phyloP scores from a whole-genome alignment of 1,140 invertebrate genomes.

The Globodera ellingtonae region DNA sequence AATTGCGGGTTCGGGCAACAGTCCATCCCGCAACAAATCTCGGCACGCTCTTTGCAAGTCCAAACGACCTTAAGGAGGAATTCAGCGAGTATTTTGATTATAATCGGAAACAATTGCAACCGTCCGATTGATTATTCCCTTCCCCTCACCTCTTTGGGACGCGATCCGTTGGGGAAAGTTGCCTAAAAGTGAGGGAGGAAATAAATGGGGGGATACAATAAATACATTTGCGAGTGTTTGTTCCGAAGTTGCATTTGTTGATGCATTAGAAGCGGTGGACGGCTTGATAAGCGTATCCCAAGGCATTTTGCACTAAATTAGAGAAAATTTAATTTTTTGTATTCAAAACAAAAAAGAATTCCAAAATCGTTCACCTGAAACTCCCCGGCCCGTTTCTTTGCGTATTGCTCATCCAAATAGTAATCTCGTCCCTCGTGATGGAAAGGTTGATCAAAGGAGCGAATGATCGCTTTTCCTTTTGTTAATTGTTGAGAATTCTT shows the following conservation, averaged over 20 bases:
- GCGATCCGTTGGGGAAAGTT: constrained; percentile 50
- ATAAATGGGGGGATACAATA: background rate
- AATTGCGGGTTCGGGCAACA: constrained; percentile 45
- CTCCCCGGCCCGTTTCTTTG: constrained; percentile 23
- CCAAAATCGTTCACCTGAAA: constrained; percentile 14
- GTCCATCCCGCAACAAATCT: constrained; percentile 55
- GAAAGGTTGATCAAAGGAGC: constrained; percentile 27
- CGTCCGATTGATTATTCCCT: background rate
- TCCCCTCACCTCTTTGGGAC: constrained; percentile 36
- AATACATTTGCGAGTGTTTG: constrained; percentile 23
- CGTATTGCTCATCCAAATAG: constrained; percentile 38
- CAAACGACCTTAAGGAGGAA: constrained; percentile 40
- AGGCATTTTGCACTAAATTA: constrained; percentile 37
- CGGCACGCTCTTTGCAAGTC: constrained; percentile 42
- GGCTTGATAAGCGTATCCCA: constrained; percentile 15
- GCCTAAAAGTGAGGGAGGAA: constrained; percentile 26
- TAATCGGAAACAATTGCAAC: background rate
- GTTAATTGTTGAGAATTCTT: background rate
- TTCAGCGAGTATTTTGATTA: background rate
- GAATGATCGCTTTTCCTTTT: constrained; percentile 38
- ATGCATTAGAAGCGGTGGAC: constrained; percentile 11
- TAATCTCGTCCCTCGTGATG: constrained; percentile 40
- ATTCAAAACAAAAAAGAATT: background rate
- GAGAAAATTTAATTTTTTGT: constrained; percentile 18
- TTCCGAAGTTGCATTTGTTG: constrained; percentile 35